Conservation (phyloP, 2,797 vertebrate species). For the Coreius guichenoti region DNA sequence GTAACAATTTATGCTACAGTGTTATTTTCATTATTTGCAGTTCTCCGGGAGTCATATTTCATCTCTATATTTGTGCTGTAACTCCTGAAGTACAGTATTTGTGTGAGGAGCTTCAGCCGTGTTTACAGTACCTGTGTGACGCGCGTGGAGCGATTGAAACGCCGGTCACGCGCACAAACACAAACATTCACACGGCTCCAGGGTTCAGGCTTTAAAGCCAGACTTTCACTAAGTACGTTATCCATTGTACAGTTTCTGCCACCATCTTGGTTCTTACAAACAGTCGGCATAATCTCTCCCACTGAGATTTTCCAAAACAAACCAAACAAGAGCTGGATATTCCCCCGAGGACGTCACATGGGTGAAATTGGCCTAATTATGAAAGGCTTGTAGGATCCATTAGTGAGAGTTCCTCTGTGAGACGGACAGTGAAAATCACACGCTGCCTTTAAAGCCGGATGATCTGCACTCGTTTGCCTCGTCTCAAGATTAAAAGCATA, state of each 20-base stretch:
- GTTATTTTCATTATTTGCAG: neutral
- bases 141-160: neutral
- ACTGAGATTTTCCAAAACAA: constrained; percentile 16
- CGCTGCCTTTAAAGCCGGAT: neutral
- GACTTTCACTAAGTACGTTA: neutral
- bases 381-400: constrained; percentile 61
- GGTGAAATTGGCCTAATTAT: constrained; percentile 64
- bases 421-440: constrained; percentile 45
- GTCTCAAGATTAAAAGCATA: constrained; percentile 69
- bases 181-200: neutral
- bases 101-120: neutral
- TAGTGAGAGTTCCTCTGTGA: constrained; percentile 43
- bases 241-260: neutral
- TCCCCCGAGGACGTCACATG: constrained; percentile 26
- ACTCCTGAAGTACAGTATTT: neutral
- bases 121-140: neutral
- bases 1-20: too few species aligned
- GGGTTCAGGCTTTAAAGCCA: neutral
- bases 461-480: constrained; percentile 68
- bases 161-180: neutral
- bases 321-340: constrained; percentile 49
- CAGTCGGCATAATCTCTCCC: neutral
- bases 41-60: neutral
- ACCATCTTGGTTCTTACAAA: neutral
- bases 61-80: neutral